Percentiles rank a stretch among this genome's conserved stretches.
phyloP scores from a whole-genome alignment of 1,140 invertebrate genomes.

The Aphelenchoides avenae region DNA sequence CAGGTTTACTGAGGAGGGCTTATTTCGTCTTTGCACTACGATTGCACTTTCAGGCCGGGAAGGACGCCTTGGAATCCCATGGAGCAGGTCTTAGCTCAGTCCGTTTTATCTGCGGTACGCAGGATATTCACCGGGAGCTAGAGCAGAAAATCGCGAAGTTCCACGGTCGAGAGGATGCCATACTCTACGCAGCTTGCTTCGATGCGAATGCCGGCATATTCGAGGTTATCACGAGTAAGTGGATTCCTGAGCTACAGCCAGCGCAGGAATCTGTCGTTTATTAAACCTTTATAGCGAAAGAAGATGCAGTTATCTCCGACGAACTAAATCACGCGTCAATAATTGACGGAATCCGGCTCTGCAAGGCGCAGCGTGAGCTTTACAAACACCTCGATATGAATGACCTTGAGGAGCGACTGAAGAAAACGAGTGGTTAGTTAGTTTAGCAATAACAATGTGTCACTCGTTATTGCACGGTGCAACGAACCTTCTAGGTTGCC shows the following conservation, averaged over 20 bases:
- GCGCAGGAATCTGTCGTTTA: conserved; percentile 6
- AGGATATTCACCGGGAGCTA: conserved; percentile 75
- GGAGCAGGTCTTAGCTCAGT: conserved; percentile 86
- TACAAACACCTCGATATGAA: conserved; percentile 79
- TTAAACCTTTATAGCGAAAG: conserved; percentile 53
- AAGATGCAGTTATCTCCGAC: conserved; percentile 83
- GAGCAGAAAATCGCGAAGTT: conserved; percentile 79
- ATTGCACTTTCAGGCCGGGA: conserved; percentile 65
- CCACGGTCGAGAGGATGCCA: conserved; percentile 79
- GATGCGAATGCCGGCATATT: conserved; percentile 90
- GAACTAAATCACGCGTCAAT: conserved; percentile 90
- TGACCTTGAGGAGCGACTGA: conserved; percentile 74
- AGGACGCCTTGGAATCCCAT: conserved; percentile 73
- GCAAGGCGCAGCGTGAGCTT: conserved; percentile 78
- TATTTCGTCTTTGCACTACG: no score
- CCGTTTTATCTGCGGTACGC: conserved; percentile 87
- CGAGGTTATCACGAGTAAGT: conserved; percentile 73
- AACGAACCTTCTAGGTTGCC: conserved; percentile 61
- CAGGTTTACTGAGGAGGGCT: no score
- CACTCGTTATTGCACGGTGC: background rate
- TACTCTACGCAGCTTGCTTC: conserved; percentile 84
- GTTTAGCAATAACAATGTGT: conserved; percentile 4
- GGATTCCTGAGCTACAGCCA: conserved; percentile 3
- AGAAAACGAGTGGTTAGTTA: conserved; percentile 62
- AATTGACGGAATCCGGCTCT: conserved; percentile 84